Percentiles rank a stretch among this genome's conserved stretches.
phyloP scores from a whole-genome alignment of 2,113 vertebrate genomes.

The Cynopterus brachyotis region DNA sequence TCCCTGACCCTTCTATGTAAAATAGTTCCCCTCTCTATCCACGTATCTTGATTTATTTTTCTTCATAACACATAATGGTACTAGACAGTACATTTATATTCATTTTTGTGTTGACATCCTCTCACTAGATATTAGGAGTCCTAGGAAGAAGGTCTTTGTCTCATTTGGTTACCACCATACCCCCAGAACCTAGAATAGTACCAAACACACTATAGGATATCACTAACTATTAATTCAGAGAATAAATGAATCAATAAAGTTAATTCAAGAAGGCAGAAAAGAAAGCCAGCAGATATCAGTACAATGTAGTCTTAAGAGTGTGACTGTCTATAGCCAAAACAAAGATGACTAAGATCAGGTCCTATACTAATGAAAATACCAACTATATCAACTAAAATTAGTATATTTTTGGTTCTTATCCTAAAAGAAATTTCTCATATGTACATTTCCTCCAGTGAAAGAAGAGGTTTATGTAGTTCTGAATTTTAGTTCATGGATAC shows the following conservation, averaged over 20 bases:
- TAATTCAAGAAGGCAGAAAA: constrained; percentile 5
- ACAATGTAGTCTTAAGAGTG: not conserved
- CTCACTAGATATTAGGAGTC: not conserved
- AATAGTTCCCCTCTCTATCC: not conserved
- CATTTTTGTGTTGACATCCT: not conserved
- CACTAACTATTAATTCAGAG: not conserved
- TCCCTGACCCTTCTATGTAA: not conserved
- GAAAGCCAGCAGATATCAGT: not conserved
- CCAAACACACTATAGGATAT: not conserved
- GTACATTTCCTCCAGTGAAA: not conserved
- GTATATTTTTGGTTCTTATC: not conserved
- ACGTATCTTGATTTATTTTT: not conserved
- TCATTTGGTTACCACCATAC: not conserved
- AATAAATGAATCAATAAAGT: not conserved
- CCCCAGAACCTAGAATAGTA: not conserved
- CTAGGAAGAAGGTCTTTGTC: not conserved
- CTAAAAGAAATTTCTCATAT: not conserved
- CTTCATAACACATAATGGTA: not conserved
- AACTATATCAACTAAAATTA: not conserved
- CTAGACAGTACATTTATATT: not conserved
- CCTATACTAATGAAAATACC: not conserved
- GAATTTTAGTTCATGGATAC: not conserved
- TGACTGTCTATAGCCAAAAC: not conserved
- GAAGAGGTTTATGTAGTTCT: not conserved
- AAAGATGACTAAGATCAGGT: not conserved